Conservation (phyloP, 92 coral and sea anemone genomes). For the Phymanthus crucifer region DNA sequence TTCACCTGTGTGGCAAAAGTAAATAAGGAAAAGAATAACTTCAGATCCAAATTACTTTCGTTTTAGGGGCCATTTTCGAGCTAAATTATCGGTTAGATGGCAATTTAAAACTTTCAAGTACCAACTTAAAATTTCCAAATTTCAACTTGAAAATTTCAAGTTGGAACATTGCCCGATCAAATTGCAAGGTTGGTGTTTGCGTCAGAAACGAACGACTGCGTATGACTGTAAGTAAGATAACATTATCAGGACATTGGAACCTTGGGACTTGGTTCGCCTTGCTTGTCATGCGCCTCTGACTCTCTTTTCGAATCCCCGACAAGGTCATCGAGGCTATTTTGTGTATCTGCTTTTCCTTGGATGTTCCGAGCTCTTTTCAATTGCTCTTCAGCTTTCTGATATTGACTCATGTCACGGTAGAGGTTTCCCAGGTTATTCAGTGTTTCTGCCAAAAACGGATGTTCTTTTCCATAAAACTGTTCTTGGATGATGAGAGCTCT, state of each 20-base stretch:
- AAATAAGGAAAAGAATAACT: too few species aligned
- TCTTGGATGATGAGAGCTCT: neutral
- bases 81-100: too few species aligned
- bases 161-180: too few species aligned
- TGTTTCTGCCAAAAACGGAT: neutral
- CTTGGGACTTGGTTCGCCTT: neutral
- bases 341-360: slow-evolving; percentile 1
- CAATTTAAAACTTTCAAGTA: too few species aligned
- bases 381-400: slow-evolving; percentile 11
- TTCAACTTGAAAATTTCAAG: too few species aligned
- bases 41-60: too few species aligned
- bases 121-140: too few species aligned
- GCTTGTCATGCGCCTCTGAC: neutral
- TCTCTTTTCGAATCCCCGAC: neutral
- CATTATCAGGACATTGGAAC: neutral
- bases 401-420: neutral
- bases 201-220: too few species aligned
- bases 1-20: too few species aligned
- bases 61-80: too few species aligned
- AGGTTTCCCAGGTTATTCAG: slow-evolving; percentile 2
- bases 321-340: neutral
- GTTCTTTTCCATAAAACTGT: neutral
- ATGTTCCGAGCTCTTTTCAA: slow-evolving; percentile 20
- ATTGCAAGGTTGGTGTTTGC: too few species aligned
- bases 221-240: too few species aligned